These are phyloP conservation scores for Minunthozetes semirufus DNA, from an alignment of 2,888 invertebrate species.

Conservation along the genomic window DNA sequence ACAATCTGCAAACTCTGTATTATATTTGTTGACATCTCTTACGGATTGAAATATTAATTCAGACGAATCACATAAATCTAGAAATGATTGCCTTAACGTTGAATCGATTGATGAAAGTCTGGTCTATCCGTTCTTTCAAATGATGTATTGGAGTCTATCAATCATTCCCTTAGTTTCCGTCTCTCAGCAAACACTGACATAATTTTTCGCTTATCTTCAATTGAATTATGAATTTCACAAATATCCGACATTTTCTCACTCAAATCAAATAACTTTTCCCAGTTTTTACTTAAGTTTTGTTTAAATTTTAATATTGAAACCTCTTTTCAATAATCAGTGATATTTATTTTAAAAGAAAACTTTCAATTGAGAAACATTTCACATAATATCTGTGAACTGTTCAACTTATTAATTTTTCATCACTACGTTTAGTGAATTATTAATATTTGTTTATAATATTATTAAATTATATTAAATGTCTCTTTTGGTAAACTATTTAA, in stretches of 20 bases:
- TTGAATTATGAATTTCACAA: background rate
- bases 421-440: too few relatives aligned
- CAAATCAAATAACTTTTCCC: background rate
- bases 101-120: slow-evolving; percentile 1
- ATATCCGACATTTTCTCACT: background rate
- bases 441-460: too few relatives aligned
- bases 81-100: slow-evolving; percentile 10
- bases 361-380: too few relatives aligned
- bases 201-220: background rate
- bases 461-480: too few relatives aligned
- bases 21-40: background rate
- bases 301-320: too few relatives aligned
- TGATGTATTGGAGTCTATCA: slow-evolving; percentile 23
- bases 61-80: background rate
- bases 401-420: too few relatives aligned
- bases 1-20: background rate
- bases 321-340: too few relatives aligned
- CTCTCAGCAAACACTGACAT: background rate
- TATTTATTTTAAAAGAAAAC: too few relatives aligned
- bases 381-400: too few relatives aligned
- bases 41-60: slow-evolving; percentile 3
- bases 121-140: background rate
- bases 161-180: slow-evolving; percentile 17
- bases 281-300: too few relatives aligned
- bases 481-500: too few relatives aligned